Evolutionary conservation across 1,140 invertebrate genomes (phyloP).

Genomic region (Penaeus indicus): DNA sequence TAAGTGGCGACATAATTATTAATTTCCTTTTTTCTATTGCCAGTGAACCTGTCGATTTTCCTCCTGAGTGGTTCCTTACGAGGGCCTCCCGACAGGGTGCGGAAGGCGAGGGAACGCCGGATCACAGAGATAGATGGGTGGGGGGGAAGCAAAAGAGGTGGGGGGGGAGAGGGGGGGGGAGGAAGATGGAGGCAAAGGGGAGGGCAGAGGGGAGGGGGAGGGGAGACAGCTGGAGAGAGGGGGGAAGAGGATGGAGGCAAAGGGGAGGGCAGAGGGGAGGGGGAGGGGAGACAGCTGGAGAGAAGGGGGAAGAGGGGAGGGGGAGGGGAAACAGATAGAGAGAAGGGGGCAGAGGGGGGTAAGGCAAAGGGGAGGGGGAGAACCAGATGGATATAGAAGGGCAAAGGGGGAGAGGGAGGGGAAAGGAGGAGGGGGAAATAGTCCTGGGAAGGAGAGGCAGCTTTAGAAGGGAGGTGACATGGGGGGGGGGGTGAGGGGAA

Average conservation of each 20-base stretch:
- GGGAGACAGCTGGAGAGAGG: background rate
- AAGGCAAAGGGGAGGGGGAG: background rate
- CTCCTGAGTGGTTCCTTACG: slow-evolving; percentile 31
- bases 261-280: background rate
- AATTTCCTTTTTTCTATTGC: slow-evolving; percentile 59
- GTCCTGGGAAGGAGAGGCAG: background rate
- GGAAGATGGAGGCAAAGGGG: background rate
- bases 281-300: background rate
- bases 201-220: background rate
- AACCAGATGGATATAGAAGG: background rate
- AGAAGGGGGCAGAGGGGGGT: background rate
- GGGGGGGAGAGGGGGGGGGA: background rate
- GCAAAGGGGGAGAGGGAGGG: background rate
- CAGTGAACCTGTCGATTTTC: slow-evolving; percentile 58
- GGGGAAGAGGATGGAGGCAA: background rate
- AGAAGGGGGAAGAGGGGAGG: background rate
- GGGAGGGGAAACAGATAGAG: background rate
- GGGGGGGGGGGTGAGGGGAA: background rate
- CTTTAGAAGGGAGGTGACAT: background rate
- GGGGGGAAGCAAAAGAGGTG: background rate
- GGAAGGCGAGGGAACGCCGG: too few relatives aligned
- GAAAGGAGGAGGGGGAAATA: background rate
- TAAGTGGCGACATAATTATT: slow-evolving; percentile 57
- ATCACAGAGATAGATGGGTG: background rate
- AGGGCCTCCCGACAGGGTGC: background rate